Percentiles rank a stretch among this genome's conserved stretches.
Conservation (phyloP, 2,797 vertebrate species). For the Rhadinocentrus ornatus region DNA sequence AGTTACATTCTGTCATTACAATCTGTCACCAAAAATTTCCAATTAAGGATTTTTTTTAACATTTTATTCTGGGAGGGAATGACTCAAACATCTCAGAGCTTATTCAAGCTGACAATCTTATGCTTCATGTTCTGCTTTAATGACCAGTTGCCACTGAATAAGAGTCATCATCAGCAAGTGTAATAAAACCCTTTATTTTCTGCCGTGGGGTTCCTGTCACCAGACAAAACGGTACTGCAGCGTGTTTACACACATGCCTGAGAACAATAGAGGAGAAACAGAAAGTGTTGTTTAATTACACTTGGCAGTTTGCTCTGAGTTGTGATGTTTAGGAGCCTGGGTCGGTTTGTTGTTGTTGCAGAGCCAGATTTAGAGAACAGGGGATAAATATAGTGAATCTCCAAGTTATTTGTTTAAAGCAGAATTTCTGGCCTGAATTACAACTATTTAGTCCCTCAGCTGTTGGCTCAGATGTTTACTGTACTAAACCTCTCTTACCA, state of each 20-base stretch:
- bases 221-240: neutral
- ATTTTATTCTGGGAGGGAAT: neutral
- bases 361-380: conserved; percentile 26
- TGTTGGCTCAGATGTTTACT: conserved; percentile 5
- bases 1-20: neutral
- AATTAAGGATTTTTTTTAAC: too few species aligned
- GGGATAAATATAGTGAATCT: conserved; percentile 39
- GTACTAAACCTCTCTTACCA: neutral
- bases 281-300: conserved; percentile 30
- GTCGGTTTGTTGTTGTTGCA: conserved; percentile 13
- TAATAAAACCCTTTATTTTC: conserved; percentile 3
- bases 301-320: conserved; percentile 27
- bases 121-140: neutral
- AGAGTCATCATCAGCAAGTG: neutral
- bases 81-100: neutral
- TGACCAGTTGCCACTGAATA: neutral
- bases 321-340: conserved; percentile 44
- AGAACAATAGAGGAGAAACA: conserved; percentile 10
- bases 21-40: too few species aligned
- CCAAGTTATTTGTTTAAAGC: conserved; percentile 3
- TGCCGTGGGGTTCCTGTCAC: neutral
- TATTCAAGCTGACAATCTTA: neutral
- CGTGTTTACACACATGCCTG: neutral
- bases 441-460: conserved; percentile 12
- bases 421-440: conserved; percentile 8